Evolutionary conservation across 2,113 vertebrate genomes (phyloP).

Genomic region (Sprattus sprattus): DNA sequence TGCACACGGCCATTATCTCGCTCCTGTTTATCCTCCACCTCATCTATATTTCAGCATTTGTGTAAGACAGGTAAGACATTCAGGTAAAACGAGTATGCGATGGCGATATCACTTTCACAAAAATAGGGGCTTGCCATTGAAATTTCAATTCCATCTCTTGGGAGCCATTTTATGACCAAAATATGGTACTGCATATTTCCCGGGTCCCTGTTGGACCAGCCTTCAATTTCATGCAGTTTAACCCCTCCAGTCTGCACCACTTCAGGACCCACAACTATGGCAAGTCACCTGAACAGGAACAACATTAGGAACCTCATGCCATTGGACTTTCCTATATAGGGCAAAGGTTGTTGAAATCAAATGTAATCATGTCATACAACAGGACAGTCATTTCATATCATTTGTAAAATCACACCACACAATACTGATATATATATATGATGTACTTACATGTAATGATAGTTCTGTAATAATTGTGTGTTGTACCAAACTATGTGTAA

Average conservation of each 20-base stretch:
- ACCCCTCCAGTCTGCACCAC: background rate
- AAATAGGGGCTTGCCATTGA: background rate
- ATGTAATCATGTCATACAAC: background rate
- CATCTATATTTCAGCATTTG: constrained; percentile 48
- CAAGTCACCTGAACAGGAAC: background rate
- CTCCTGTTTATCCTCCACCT: constrained; percentile 37
- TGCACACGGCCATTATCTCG: constrained; percentile 28
- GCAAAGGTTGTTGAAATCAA: background rate
- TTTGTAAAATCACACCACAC: background rate
- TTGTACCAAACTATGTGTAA: background rate
- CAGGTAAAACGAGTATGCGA: background rate
- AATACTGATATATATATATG: background rate
- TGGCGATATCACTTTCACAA: background rate
- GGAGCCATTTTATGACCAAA: background rate
- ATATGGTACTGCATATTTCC: background rate
- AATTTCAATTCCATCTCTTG: background rate
- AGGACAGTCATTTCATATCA: background rate
- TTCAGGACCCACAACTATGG: background rate
- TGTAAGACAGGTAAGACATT: constrained; percentile 25
- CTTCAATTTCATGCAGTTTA: background rate
- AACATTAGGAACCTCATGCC: background rate
- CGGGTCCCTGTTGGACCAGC: background rate
- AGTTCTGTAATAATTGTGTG: background rate
- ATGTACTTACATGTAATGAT: background rate
- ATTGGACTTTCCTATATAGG: background rate